A percentile compares a stretch with the other conserved stretches of the same genome.
phyloP scores from a whole-genome alignment of 2,113 vertebrate genomes.

The Colius striatus region DNA sequence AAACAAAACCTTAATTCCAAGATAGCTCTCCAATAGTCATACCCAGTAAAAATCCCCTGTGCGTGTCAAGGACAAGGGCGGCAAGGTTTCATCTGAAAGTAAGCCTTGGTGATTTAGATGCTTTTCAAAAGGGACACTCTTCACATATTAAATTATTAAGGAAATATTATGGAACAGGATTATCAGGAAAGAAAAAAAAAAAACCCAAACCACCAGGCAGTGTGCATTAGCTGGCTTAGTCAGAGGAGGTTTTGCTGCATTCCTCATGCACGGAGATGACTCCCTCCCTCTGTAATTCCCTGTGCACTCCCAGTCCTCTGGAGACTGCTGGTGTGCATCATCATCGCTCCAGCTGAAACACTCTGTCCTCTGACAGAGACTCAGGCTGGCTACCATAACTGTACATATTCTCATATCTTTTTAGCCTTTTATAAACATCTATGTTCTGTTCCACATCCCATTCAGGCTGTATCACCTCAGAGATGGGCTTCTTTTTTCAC shows the following conservation, averaged over 20 bases:
- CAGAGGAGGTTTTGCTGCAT: slow-evolving; percentile 66
- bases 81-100: neutral
- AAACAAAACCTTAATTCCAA: neutral
- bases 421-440: neutral
- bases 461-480: neutral
- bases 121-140: slow-evolving; percentile 17
- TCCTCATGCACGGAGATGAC: slow-evolving; percentile 13
- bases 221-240: slow-evolving; percentile 26
- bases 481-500: neutral
- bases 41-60: neutral
- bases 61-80: neutral
- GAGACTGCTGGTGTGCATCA: slow-evolving; percentile 46
- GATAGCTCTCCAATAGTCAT: neutral
- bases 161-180: slow-evolving; percentile 40
- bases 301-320: slow-evolving; percentile 30
- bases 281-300: slow-evolving; percentile 63
- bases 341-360: slow-evolving; percentile 1
- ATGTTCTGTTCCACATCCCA: neutral
- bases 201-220: neutral
- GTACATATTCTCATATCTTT: neutral
- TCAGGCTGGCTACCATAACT: neutral
- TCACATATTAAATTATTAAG: slow-evolving; percentile 43
- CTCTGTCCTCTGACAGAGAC: neutral
- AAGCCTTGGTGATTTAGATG: neutral
- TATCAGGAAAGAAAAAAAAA: slow-evolving; percentile 41